These are phyloP conservation scores for Bhutanitis thaidina DNA, from an alignment of 2,888 invertebrate genomes.

Conservation along the genomic window DNA sequence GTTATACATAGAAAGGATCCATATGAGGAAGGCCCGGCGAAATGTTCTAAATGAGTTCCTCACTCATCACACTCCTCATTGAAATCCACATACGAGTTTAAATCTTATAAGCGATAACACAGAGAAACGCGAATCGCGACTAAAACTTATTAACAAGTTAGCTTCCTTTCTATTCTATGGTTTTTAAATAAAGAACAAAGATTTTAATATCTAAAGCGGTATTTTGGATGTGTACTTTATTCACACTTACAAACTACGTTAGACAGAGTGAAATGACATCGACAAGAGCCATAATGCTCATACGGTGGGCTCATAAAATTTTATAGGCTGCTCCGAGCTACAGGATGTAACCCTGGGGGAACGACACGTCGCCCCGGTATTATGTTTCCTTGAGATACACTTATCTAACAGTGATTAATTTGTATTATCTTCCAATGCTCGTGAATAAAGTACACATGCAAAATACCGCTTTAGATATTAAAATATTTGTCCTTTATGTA, in stretches of 20 bases:
- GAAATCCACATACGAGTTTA: too few species aligned
- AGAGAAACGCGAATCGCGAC: too few species aligned
- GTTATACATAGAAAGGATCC: too few species aligned
- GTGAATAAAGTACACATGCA: too few species aligned
- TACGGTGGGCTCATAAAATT: constrained; percentile 70
- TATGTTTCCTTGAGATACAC: constrained; percentile 55
- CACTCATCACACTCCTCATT: too few species aligned
- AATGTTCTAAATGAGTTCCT: too few species aligned
- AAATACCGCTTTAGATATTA: too few species aligned
- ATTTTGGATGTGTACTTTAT: constrained; percentile 40
- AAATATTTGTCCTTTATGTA: too few species aligned
- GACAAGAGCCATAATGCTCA: constrained; percentile 66
- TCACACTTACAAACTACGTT: constrained; percentile 52
- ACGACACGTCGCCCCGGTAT: constrained; percentile 45
- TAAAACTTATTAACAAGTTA: too few species aligned
- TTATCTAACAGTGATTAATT: constrained; percentile 72
- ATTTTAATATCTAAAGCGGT: constrained; percentile 15
- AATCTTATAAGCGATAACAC: too few species aligned
- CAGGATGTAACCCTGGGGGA: constrained; percentile 54
- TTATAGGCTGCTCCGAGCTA: constrained; percentile 57
- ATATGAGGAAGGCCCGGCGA: too few species aligned
- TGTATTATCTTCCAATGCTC: constrained; percentile 56
- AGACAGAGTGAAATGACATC: constrained; percentile 56
- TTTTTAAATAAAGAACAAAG: background rate
- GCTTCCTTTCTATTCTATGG: too few species aligned